Evolutionary conservation across 2,888 invertebrate genomes (phyloP).

Genomic region (Eutolmus rufibarbis): DNA sequence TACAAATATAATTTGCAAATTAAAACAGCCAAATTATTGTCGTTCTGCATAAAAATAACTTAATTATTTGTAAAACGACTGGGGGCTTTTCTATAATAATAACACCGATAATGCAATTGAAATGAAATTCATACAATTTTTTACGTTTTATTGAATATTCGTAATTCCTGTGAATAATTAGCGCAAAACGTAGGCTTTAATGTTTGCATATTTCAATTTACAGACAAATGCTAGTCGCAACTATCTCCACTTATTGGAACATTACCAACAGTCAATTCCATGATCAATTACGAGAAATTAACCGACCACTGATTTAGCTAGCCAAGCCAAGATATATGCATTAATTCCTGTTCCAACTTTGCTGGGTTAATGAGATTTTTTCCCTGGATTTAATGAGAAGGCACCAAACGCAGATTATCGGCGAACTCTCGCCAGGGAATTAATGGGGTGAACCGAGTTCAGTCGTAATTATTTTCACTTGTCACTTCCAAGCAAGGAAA

Average conservation of each 20-base stretch:
- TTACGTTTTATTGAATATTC: neutral
- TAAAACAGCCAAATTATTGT: too few species aligned
- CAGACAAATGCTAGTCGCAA: neutral
- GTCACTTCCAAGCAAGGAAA: neutral
- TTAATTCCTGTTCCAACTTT: neutral
- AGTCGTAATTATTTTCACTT: neutral
- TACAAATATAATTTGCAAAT: too few species aligned
- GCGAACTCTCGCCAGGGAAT: neutral
- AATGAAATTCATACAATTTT: neutral
- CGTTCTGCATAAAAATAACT: neutral
- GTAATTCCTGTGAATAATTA: neutral
- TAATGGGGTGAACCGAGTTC: neutral
- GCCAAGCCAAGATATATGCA: neutral
- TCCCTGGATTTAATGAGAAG: neutral
- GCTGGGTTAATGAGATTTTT: neutral
- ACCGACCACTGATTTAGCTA: neutral
- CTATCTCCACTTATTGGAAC: neutral
- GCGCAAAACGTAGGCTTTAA: neutral
- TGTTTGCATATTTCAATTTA: neutral
- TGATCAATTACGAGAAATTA: neutral
- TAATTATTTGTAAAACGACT: neutral
- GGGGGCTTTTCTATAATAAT: neutral
- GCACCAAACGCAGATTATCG: neutral
- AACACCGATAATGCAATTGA: neutral
- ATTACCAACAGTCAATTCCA: neutral